Evolutionary conservation across 2,888 invertebrate genomes (phyloP).

Genomic region (Chrysomela aeneicollis): DNA sequence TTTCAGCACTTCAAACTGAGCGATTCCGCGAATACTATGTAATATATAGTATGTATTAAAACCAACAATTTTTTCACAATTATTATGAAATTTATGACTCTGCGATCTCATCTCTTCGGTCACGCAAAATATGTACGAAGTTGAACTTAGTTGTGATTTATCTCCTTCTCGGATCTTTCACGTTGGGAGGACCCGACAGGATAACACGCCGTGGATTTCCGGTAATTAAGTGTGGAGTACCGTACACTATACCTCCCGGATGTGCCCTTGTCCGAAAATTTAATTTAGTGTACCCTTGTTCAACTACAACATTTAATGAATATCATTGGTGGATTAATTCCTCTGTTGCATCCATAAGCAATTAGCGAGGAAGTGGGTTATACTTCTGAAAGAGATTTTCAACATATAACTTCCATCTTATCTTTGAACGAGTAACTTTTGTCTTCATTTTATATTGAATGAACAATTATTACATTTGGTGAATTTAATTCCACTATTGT

Average conservation of each 20-base stretch:
- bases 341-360: neutral
- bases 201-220: conserved; percentile 19
- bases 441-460: too few species aligned
- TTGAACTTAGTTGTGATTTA: conserved; percentile 25
- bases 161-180: conserved; percentile 38
- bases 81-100: neutral
- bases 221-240: conserved; percentile 14
- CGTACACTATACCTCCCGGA: conserved; percentile 13
- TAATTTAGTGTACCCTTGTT: conserved; percentile 8
- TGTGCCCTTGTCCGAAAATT: conserved; percentile 9
- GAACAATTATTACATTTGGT: too few species aligned
- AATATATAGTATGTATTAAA: too few species aligned
- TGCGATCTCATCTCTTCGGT: neutral
- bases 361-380: neutral
- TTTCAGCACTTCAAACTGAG: too few species aligned
- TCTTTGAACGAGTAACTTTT: too few species aligned
- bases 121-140: neutral
- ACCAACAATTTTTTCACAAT: too few species aligned
- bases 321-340: conserved; percentile 8
- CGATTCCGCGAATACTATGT: too few species aligned
- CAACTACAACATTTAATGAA: conserved; percentile 15
- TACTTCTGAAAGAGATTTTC: neutral
- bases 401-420: too few species aligned
- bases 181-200: conserved; percentile 13
- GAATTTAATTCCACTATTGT: too few species aligned